Evolutionary conservation across 2,797 vertebrate genomes (phyloP).

Genomic region (Acipenser ruthenus): DNA sequence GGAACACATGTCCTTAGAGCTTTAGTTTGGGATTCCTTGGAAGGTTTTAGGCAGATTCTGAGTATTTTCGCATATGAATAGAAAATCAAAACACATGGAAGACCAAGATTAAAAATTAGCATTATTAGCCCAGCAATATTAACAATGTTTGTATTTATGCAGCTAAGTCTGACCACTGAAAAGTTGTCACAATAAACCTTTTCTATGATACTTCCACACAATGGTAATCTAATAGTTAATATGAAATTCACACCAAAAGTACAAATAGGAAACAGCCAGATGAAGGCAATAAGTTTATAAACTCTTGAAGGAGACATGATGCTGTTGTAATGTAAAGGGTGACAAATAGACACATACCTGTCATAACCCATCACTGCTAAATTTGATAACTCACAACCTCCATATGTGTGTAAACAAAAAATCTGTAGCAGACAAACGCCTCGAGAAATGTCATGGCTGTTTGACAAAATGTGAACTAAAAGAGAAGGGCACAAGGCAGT

Average conservation of each 20-base stretch:
- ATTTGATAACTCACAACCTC: constrained; percentile 14
- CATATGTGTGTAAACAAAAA: constrained; percentile 14
- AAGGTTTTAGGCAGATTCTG: not conserved
- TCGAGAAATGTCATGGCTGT: constrained; percentile 11
- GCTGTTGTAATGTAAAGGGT: constrained; percentile 12
- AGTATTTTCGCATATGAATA: no score
- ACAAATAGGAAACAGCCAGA: constrained; percentile 15
- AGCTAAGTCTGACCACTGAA: constrained; percentile 2
- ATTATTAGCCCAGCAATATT: not conserved
- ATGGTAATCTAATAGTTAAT: constrained; percentile 1
- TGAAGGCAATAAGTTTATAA: not conserved
- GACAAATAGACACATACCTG: constrained; percentile 13
- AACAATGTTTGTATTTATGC: not conserved
- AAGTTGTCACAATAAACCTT: constrained; percentile 1
- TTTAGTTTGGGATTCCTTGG: not conserved
- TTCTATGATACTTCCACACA: constrained; percentile 4
- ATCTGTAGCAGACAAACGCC: constrained; percentile 12
- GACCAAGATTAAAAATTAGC: no score
- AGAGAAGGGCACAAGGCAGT: constrained; percentile 22
- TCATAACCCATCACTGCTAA: constrained; percentile 18
- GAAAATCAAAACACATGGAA: no score
- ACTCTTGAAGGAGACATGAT: constrained; percentile 12
- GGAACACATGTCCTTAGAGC: constrained; percentile 4
- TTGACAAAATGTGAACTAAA: constrained; percentile 17
- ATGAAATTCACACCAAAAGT: constrained; percentile 6